These are phyloP conservation scores for Globodera rostochiensis DNA, from an alignment of 1,140 invertebrate genomes.

Conservation along the genomic window DNA sequence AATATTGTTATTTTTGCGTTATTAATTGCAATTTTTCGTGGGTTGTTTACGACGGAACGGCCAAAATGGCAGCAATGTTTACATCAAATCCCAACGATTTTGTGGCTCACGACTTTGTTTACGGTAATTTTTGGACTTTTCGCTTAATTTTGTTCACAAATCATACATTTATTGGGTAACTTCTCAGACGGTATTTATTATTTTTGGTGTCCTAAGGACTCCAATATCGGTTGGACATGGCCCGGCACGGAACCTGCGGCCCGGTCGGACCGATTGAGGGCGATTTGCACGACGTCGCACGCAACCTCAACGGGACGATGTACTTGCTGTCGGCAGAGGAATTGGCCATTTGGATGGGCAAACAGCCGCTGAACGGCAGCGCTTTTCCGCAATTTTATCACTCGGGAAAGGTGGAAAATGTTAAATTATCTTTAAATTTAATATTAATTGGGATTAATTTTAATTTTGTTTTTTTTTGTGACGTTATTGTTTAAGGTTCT, in stretches of 20 bases:
- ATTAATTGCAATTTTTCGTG: background rate
- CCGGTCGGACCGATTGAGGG: background rate
- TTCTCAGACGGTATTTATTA: background rate
- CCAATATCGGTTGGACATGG: background rate
- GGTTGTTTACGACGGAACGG: background rate
- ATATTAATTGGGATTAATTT: background rate
- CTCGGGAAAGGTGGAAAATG: background rate
- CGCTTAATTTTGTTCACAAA: background rate
- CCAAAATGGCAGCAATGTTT: background rate
- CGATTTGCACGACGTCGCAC: background rate
- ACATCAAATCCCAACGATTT: background rate
- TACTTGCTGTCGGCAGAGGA: background rate
- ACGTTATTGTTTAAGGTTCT: background rate
- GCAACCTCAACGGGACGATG: background rate
- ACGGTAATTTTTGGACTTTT: background rate
- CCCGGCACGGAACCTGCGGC: background rate
- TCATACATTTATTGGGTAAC: background rate
- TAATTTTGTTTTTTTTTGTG: background rate
- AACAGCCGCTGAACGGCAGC: background rate
- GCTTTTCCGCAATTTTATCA: background rate
- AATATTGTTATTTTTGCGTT: background rate
- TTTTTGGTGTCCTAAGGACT: background rate
- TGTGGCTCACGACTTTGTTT: background rate
- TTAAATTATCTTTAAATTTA: background rate
- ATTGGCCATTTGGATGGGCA: background rate